Conservation (phyloP, 1,140 invertebrate genomes). For the Plodia interpunctella region DNA sequence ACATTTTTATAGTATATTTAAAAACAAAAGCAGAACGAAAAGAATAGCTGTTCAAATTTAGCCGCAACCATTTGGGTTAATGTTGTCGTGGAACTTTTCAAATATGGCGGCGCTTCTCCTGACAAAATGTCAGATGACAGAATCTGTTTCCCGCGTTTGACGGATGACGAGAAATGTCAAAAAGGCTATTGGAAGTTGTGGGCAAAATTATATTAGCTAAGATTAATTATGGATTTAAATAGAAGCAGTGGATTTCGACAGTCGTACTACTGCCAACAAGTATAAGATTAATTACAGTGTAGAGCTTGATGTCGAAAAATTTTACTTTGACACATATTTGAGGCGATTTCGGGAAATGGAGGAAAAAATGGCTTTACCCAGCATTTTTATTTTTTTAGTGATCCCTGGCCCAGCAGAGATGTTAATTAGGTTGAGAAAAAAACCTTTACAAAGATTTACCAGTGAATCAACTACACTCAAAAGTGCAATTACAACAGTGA, state of each 20-base stretch:
- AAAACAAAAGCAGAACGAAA: background rate
- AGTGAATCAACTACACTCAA: too few species aligned
- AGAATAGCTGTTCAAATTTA: background rate
- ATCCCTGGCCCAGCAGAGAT: too few species aligned
- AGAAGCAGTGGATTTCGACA: background rate
- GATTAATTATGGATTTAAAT: background rate
- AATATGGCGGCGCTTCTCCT: background rate
- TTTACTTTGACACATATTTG: too few species aligned
- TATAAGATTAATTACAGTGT: background rate
- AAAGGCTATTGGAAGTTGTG: background rate
- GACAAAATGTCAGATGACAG: slow-evolving; percentile 3
- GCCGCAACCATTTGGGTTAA: background rate
- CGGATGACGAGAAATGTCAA: background rate
- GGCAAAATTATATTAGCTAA: background rate
- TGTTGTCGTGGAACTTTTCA: background rate
- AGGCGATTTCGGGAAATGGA: too few species aligned
- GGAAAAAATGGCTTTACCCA: too few species aligned
- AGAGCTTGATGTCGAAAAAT: too few species aligned
- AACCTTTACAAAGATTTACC: too few species aligned
- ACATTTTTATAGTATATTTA: background rate
- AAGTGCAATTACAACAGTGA: too few species aligned
- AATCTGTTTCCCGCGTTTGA: background rate
- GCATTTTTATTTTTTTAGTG: too few species aligned
- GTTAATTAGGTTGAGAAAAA: too few species aligned
- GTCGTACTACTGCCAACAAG: background rate